Evolutionary conservation across 2,797 vertebrate genomes (phyloP), one percentile per base, ranked within the genome.

Genomic region (Falco novaeseelandiae): DNA sequence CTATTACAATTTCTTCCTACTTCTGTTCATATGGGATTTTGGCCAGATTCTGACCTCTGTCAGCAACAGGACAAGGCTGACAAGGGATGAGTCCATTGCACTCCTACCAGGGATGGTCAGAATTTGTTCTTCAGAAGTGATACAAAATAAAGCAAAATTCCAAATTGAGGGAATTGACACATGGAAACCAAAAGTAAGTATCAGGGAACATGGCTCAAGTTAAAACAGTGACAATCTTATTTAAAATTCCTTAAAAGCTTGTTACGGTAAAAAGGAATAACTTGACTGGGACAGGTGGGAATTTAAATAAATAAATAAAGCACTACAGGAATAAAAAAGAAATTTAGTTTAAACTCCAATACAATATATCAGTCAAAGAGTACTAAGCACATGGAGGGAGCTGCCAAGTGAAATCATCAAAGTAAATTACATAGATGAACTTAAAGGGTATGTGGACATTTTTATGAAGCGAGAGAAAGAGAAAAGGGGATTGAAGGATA

Each of bases 371-470:
- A 84, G 20, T 87, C 27, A 34, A 74, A 2, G 2, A 62, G 42
- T n/a, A 89, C 9, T 2, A 2, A 84, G 66, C 51, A 76, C 42
- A 66, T 46, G n/a, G 46, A 92, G 26, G 58, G 15, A 82, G 21
- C 20, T 80, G 86, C 54, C 66, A 91, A 83, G 29, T 79, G 70
- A 94, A 90, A 91, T 93, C 44, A 89, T 58, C 82, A 55, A 95
- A 93, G 44, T 80, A 93, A 89, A 83, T 80, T 0, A 90, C 70
- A 73, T 1, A 83, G 78, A 89, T 83, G 44, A 84, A 77, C 42
- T 83, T 92, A 66, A 77, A 95, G 90, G 66, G 89, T 52, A 85
- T 10, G 46, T 42, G 29, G 61, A 89, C 26, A 70, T 92, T 89
- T 96, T 96, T 90, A 93, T 36, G 32, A 58, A 69, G 63, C 90